Evolutionary conservation across 2,888 invertebrate genomes (phyloP).

Genomic region (Corbicula japonica): DNA sequence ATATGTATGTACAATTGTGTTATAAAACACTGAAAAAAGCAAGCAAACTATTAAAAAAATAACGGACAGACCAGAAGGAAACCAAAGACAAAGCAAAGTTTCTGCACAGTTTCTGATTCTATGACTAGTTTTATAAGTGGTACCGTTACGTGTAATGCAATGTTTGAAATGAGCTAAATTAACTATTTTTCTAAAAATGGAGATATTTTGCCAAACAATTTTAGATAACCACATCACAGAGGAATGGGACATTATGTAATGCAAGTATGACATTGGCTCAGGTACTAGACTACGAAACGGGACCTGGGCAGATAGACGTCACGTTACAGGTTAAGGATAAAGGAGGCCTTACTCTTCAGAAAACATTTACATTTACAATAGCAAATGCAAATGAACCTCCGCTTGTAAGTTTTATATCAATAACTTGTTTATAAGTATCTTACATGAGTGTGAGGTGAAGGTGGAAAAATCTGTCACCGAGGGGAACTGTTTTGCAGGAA

Average conservation of each 20-base stretch:
- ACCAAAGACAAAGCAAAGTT: too few species aligned
- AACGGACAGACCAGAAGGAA: too few species aligned
- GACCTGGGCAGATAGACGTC: constrained; percentile 33
- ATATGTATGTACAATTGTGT: too few species aligned
- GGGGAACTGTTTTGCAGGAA: too few species aligned
- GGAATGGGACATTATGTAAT: constrained; percentile 59
- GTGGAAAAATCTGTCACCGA: too few species aligned
- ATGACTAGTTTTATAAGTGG: too few species aligned
- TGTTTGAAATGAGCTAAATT: not conserved
- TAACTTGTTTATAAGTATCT: too few species aligned
- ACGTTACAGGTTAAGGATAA: constrained; percentile 63
- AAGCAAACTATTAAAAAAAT: too few species aligned
- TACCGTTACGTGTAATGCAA: too few species aligned
- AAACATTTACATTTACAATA: constrained; percentile 63
- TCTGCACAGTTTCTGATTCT: too few species aligned
- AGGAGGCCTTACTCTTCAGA: constrained; percentile 48
- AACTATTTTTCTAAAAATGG: not conserved
- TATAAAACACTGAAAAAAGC: too few species aligned
- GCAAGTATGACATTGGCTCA: constrained; percentile 55
- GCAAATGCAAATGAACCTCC: constrained; percentile 74
- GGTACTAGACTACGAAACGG: constrained; percentile 60
- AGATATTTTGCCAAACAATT: not conserved
- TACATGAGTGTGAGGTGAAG: too few species aligned
- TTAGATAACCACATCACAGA: not conserved
- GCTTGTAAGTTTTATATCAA: constrained; percentile 63